A percentile compares a stretch with the other conserved stretches of the same genome.
Evolutionary conservation across 2,888 invertebrate genomes (phyloP).

Genomic region (Subacronicta megacephala): DNA sequence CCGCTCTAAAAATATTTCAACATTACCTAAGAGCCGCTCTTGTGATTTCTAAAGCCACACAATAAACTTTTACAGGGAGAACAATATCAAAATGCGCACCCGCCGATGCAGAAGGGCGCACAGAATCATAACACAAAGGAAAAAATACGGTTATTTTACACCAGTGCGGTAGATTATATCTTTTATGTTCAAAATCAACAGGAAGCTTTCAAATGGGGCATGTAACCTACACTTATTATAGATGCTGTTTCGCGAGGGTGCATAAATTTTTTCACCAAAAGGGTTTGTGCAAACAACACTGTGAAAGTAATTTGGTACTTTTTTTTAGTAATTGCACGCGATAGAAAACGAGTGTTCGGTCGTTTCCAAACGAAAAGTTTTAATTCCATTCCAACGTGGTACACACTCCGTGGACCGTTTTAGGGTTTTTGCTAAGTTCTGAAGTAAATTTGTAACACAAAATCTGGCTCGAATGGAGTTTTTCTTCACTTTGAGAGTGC

Average conservation of each 20-base stretch:
- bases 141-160: conserved; percentile 88
- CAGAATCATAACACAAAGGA: conserved; percentile 85
- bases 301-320: conserved; percentile 62
- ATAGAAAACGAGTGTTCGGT: conserved; percentile 52
- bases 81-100: conserved; percentile 74
- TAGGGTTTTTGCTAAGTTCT: conserved; percentile 67
- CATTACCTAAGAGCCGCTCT: conserved; percentile 46
- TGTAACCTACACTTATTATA: conserved; percentile 89
- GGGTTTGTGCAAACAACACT: conserved; percentile 83
- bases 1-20: conserved; percentile 31
- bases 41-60: conserved; percentile 68
- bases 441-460: conserved; percentile 73
- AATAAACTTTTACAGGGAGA: conserved; percentile 64
- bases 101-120: conserved; percentile 76
- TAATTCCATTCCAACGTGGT: conserved; percentile 74
- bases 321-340: conserved; percentile 74
- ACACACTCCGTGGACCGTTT: conserved; percentile 70
- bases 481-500: no score
- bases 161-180: conserved; percentile 89
- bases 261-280: conserved; percentile 84
- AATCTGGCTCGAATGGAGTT: conserved; percentile 41
- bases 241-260: conserved; percentile 83
- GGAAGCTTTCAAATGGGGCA: conserved; percentile 89
- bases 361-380: conserved; percentile 67
- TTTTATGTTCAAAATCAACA: conserved; percentile 89